Percentiles rank a stretch among this genome's conserved stretches.
Evolutionary conservation across 1,140 invertebrate species (phyloP).

Genomic region (Drosophila suzukii): DNA sequence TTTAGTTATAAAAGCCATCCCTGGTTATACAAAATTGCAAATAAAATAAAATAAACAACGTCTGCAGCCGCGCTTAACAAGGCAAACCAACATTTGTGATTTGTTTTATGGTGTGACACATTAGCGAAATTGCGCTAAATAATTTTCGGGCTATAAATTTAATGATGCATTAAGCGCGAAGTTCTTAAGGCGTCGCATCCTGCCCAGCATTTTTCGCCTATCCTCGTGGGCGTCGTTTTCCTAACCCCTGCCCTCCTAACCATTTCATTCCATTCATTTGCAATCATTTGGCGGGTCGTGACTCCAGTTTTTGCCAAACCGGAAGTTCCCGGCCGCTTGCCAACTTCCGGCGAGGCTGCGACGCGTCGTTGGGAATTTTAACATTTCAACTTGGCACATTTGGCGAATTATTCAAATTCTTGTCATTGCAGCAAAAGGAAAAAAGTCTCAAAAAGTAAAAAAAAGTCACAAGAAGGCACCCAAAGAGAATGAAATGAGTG

Average conservation of each 20-base stretch:
- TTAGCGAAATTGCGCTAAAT: constrained; percentile 76
- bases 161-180: constrained; percentile 73
- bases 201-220: constrained; percentile 5
- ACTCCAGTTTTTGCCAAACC: constrained; percentile 69
- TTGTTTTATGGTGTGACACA: constrained; percentile 68
- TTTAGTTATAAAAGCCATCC: constrained; percentile 14
- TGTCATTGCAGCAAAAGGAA: constrained; percentile 67
- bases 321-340: constrained; percentile 73
- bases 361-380: constrained; percentile 72
- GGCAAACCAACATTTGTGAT: constrained; percentile 33
- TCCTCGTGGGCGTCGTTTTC: constrained; percentile 40
- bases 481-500: constrained; percentile 29
- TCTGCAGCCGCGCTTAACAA: constrained; percentile 8
- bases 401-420: constrained; percentile 81
- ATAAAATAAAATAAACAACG: constrained; percentile 4
- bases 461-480: constrained; percentile 7
- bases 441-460: constrained; percentile 1
- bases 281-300: constrained; percentile 79
- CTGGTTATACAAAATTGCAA: constrained; percentile 8
- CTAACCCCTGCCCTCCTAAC: background rate
- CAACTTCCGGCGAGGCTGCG: constrained; percentile 55
- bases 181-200: constrained; percentile 39
- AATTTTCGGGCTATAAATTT: constrained; percentile 75
- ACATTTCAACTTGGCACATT: constrained; percentile 83
- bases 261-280: constrained; percentile 66